Evolutionary conservation across 2,888 invertebrate species (phyloP), one percentile per base, ranked within the genome.

Genomic region (Perizoma affinitatum): DNA sequence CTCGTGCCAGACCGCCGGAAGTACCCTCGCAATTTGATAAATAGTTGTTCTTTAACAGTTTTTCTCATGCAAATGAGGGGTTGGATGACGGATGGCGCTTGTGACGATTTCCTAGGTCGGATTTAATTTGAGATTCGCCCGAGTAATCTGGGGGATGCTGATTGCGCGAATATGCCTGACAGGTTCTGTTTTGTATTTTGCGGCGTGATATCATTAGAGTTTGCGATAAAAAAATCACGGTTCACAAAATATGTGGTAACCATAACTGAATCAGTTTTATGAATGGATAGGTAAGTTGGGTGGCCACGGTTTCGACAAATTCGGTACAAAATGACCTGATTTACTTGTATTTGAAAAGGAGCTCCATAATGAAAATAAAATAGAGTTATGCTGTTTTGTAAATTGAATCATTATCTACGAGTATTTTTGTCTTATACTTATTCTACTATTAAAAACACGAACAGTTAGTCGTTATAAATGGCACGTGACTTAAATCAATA

Each of bases 11-110:
- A 88, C 86, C 75, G 85, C 84, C 90, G 91, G 91, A 92, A 89
- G 86, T 88, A 78, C 88, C 79, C 84, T 85, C 75, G 82, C 90
- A 83, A 88, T 90, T 92, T 92, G 91, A 92, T 91, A 92, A 92
- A 92, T 92, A 92, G 91, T 91, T 90, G 91, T 91, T 90, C 91
- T 90, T 89, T 83, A 86, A 85, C 83, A 87, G 90, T 91, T 91
- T 90, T 91, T 90, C 89, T 89, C 87, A 91, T 91, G 91, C 90
- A 92, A 90, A 91, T 91, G 90, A 90, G 89, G 91, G 89, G 90
- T 78, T 56, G 85, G 82, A 91, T 92, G 91, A 92, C 90, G 87
- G 84, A 92, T 91, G 81, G 85, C 83, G 85, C 84, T 90, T 88
- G 91, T 91, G 90, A 90, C 91, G 88, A 90, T 90, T 88, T 86